phyloP scores from a whole-genome alignment of 2,888 invertebrate species.

The Synanthedon myopaeformis region DNA sequence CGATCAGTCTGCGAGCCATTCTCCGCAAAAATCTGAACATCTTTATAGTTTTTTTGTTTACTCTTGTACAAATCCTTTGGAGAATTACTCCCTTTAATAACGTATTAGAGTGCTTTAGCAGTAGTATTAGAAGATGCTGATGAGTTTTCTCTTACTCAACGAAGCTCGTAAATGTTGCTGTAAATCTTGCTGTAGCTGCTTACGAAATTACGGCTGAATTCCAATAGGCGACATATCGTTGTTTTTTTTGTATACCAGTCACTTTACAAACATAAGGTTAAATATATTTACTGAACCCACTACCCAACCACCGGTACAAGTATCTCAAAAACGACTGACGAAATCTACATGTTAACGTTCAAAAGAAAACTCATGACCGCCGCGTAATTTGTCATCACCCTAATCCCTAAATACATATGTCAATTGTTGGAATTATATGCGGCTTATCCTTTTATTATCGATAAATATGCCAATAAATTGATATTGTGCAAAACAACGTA shows the following conservation, averaged over 20 bases:
- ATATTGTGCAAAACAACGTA: not conserved
- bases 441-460: not conserved
- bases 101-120: too few relatives aligned
- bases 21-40: slow-evolving; percentile 44
- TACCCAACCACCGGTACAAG: not conserved
- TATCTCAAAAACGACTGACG: not conserved
- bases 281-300: too few relatives aligned
- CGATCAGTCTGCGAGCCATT: slow-evolving; percentile 28
- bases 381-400: slow-evolving; percentile 4
- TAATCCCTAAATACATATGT: too few relatives aligned
- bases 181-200: slow-evolving; percentile 1
- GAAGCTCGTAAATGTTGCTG: not conserved
- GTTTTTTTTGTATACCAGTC: not conserved
- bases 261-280: not conserved
- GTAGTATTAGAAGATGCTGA: too few relatives aligned
- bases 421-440: not conserved
- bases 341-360: not conserved
- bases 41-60: slow-evolving; percentile 3
- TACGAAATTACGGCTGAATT: slow-evolving; percentile 26
- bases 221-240: slow-evolving; percentile 26
- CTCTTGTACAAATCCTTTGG: too few relatives aligned
- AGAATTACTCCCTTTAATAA: too few relatives aligned
- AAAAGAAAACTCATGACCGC: slow-evolving; percentile 21
- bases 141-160: not conserved
- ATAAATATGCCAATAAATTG: not conserved